phyloP scores from a whole-genome alignment of 2,888 invertebrate genomes.

The Caenorhabditis japonica region DNA sequence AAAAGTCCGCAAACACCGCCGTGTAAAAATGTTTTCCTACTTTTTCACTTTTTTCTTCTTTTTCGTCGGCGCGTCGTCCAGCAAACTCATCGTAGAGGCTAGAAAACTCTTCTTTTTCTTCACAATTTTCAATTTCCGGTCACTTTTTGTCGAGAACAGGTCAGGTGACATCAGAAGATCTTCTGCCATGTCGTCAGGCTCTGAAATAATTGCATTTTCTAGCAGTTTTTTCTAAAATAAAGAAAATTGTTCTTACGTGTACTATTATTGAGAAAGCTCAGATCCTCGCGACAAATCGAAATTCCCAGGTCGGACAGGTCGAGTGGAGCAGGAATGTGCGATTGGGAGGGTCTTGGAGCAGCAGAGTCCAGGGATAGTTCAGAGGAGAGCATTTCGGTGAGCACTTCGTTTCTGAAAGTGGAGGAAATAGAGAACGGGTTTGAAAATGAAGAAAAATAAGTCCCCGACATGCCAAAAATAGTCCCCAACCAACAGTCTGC shows the following conservation, averaged over 20 bases:
- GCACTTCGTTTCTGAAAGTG: constrained; percentile 32
- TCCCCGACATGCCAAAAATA: too few species aligned
- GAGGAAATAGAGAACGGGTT: too few species aligned
- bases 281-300: constrained; percentile 26
- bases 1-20: too few species aligned
- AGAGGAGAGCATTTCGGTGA: constrained; percentile 9
- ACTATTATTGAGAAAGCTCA: constrained; percentile 16
- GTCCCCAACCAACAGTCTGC: too few species aligned
- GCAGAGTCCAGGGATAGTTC: neutral
- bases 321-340: neutral
- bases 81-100: constrained; percentile 14
- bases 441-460: too few species aligned
- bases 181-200: neutral
- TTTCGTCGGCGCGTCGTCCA: neutral
- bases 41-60: constrained; percentile 13
- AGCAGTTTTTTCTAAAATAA: too few species aligned
- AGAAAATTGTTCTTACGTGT: too few species aligned
- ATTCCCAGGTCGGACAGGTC: constrained; percentile 33
- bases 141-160: neutral
- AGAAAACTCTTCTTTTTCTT: constrained; percentile 17
- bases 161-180: constrained; percentile 17
- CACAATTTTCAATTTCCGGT: neutral
- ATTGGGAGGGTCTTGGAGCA: neutral
- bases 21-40: neutral
- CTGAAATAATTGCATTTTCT: too few species aligned